Conservation (phyloP, 92 coral and sea anemone species). For the Zoanthus sociatus region DNA sequence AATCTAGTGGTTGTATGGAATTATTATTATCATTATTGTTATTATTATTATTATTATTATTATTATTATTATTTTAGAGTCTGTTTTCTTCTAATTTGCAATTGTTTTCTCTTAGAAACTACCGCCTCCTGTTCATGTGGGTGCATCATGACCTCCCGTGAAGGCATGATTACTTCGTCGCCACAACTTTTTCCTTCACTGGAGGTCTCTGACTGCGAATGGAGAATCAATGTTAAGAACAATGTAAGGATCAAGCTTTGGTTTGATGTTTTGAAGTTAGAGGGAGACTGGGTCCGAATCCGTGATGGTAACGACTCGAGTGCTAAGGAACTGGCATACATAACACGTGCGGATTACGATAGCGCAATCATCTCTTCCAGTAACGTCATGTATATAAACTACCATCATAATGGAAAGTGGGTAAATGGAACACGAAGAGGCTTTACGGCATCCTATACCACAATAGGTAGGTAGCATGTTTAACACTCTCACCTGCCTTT, state of each 20-base stretch:
- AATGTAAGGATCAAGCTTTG: conserved; percentile 76
- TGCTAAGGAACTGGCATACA: conserved; percentile 73
- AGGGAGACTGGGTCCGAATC: conserved; percentile 80
- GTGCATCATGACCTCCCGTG: conserved; percentile 76
- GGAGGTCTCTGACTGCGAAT: conserved; percentile 73
- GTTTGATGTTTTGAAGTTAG: conserved; percentile 88
- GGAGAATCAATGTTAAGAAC: conserved; percentile 76
- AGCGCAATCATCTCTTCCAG: conserved; percentile 66
- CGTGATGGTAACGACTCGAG: conserved; percentile 86
- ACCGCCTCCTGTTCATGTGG: conserved; percentile 82
- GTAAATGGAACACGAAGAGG: conserved; percentile 80
- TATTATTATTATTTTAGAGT: too few relatives aligned
- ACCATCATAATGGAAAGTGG: conserved; percentile 85
- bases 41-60: too few relatives aligned
- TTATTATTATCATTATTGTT: too few relatives aligned
- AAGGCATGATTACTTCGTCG: conserved; percentile 92
- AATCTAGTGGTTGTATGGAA: too few relatives aligned
- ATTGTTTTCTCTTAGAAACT: conserved; percentile 43
- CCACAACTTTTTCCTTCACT: conserved; percentile 74
- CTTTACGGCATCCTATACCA: conserved; percentile 81
- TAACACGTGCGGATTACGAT: conserved; percentile 61
- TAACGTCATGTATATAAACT: conserved; percentile 74
- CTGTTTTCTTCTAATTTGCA: background rate
- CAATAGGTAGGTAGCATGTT: conserved; percentile 52
- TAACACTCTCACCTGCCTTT: background rate